Conservation (phyloP, 2,797 vertebrate species). For the Platyrinchus mystaceus region DNA sequence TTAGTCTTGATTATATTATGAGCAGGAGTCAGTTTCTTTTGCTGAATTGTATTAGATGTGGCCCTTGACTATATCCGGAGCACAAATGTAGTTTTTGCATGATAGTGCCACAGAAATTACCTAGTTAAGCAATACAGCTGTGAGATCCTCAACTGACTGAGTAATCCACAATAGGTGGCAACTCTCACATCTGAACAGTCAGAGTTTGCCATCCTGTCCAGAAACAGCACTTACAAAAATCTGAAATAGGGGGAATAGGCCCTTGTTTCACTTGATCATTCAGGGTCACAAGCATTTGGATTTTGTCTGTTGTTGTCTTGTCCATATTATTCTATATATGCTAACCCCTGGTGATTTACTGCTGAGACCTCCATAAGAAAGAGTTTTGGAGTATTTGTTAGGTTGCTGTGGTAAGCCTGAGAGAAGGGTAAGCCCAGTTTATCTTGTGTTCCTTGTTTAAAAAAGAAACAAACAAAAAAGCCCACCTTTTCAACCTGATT, state of each 20-base stretch:
- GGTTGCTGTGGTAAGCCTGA: not conserved
- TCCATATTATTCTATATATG: not conserved
- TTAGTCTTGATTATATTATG: not conserved
- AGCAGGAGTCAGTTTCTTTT: not conserved
- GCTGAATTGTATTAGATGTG: not conserved
- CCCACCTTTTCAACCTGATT: not conserved
- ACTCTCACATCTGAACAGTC: not conserved
- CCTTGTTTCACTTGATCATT: not conserved
- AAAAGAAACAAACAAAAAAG: not conserved
- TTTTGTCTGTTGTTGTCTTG: not conserved
- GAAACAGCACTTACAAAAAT: not conserved
- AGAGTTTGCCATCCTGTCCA: not conserved
- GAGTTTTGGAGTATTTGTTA: not conserved
- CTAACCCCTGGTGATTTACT: not conserved
- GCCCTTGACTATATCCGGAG: not conserved
- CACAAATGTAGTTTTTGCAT: not conserved
- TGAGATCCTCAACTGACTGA: not conserved
- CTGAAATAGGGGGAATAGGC: not conserved
- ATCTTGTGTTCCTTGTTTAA: not conserved
- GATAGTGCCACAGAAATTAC: not conserved
- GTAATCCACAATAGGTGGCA: not conserved
- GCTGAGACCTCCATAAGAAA: not conserved
- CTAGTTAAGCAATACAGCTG: not conserved
- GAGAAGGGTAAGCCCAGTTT: not conserved
- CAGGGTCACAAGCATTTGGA: not conserved